phyloP scores from a whole-genome alignment of 2,888 invertebrate genomes.

The Callyntrura sp. region DNA sequence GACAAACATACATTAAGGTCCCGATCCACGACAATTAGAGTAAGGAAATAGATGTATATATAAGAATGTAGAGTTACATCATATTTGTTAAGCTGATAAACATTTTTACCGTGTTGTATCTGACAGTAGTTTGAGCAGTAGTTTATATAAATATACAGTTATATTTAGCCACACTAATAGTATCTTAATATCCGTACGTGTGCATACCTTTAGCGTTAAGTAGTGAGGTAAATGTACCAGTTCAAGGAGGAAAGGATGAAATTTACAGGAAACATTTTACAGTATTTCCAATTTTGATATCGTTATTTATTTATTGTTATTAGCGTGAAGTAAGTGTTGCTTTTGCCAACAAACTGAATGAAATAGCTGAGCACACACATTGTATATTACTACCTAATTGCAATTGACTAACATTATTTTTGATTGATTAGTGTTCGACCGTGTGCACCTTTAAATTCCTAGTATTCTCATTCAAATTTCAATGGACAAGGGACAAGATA shows the following conservation, averaged over 20 bases:
- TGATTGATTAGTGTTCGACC: not conserved
- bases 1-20: no score
- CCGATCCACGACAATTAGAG: no score
- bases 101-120: slow-evolving; percentile 7
- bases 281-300: slow-evolving; percentile 43
- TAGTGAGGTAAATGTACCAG: not conserved
- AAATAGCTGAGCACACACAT: not conserved
- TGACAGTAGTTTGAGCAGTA: not conserved
- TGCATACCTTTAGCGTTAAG: not conserved
- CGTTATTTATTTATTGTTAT: slow-evolving; percentile 25
- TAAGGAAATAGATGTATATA: no score
- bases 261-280: slow-evolving; percentile 39
- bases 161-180: not conserved
- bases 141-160: not conserved
- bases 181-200: not conserved
- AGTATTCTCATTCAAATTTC: not conserved
- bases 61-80: not conserved
- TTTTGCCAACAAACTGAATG: not conserved
- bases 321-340: not conserved
- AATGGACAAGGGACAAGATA: slow-evolving; percentile 4
- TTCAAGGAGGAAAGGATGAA: not conserved
- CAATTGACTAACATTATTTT: not conserved
- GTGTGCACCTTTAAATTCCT: not conserved
- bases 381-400: not conserved
- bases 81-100: not conserved